Evolutionary conservation across 2,888 invertebrate genomes (phyloP), one percentile per base, ranked within the genome.

Genomic region (Perdita meconis): DNA sequence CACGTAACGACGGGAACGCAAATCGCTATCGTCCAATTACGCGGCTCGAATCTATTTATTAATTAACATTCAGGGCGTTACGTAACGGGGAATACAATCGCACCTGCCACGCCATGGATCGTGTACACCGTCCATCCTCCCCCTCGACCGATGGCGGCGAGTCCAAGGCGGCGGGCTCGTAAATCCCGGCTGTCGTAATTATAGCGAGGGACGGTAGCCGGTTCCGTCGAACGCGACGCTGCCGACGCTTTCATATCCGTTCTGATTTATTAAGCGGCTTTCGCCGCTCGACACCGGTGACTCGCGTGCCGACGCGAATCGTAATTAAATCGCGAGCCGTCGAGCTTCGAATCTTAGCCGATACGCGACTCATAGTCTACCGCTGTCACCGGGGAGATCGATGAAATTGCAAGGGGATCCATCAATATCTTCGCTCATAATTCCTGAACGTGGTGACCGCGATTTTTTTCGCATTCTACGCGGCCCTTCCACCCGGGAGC

Each of bases 191-290:
- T 74, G 71, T 73, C 70, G 83, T 81, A 81, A 83, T 83, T 83
- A 81, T 69, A 70, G 19, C 19, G 36, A n/a, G n/a, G 44, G 64
- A 69, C 55, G 42, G 66, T 56, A 40, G 63, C 60, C 63, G 63
- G 80, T 16, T 44, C n/a, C 70, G 65, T 69, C 75, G 81, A 75
- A 69, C 71, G 47, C 60, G 65, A 63, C 50, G 70, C 63, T 60
- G 69, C 67, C 82, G 60, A 79, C 64, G 80, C 78, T 80, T 82
- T 80, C 82, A 70, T 68, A 82, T 80, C 81, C 77, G 55, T 51
- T 70, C 61, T 82, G 82, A 82, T 82, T 82, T 82, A 82, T 82
- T 82, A 82, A 69, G 42, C 75, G 40, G 70, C 76, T 72, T 79
- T 81, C 79, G 42, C 70, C 79, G 56, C 66, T 59, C 76, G 47